Evolutionary conservation across 2,888 invertebrate species (phyloP).

Genomic region (Coronaproctus castanopsis): DNA sequence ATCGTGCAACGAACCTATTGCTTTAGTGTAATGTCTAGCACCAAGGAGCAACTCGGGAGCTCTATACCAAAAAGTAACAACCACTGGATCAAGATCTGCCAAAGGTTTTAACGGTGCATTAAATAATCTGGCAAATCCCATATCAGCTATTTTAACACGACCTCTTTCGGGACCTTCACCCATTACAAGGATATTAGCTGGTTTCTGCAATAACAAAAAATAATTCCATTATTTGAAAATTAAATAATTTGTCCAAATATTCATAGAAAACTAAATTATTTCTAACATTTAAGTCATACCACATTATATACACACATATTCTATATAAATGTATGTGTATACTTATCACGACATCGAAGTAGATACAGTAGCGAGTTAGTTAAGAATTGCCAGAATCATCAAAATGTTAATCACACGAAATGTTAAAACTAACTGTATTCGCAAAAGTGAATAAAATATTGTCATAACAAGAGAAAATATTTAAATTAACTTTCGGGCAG

Average conservation of each 20-base stretch:
- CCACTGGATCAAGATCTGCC: conserved; percentile 95
- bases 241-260: background rate
- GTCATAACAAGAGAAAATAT: no score
- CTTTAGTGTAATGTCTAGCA: conserved; percentile 93
- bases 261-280: background rate
- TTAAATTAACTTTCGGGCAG: no score
- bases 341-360: no score
- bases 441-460: no score
- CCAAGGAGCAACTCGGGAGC: conserved; percentile 87
- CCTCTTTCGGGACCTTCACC: conserved; percentile 95
- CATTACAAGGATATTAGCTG: conserved; percentile 99
- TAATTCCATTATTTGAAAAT: background rate
- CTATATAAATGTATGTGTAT: no score
- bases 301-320: background rate
- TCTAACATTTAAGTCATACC: conserved; percentile 15
- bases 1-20: conserved; percentile 69
- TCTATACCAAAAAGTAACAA: conserved; percentile 98
- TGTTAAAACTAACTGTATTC: no score
- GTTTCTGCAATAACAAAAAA: conserved; percentile 63
- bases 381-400: no score
- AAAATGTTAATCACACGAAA: no score
- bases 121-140: conserved; percentile 96
- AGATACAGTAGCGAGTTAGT: no score
- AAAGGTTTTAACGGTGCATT: conserved; percentile 93
- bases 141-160: conserved; percentile 93